These are phyloP conservation scores for Dasyurus viverrinus DNA, from an alignment of 2,113 vertebrate species.

Conservation along the genomic window DNA sequence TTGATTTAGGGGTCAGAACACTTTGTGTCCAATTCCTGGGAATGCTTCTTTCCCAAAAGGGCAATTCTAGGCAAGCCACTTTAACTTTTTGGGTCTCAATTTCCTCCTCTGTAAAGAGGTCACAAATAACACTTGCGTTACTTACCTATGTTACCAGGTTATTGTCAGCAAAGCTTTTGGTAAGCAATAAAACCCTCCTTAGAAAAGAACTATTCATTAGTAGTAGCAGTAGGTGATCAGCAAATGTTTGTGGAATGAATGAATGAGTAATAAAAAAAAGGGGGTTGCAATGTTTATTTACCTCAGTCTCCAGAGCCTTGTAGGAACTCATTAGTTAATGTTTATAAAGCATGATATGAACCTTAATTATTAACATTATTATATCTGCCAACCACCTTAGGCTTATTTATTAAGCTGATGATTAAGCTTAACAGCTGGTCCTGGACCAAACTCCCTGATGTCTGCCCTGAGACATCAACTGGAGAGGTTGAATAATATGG, in stretches of 20 bases:
- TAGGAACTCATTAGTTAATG: slow-evolving; percentile 55
- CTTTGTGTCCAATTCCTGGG: neutral
- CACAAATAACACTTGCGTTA: neutral
- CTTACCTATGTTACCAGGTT: neutral
- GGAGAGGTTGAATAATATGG: slow-evolving; percentile 16
- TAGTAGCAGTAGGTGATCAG: slow-evolving; percentile 14
- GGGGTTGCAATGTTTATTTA: slow-evolving; percentile 23
- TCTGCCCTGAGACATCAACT: slow-evolving; percentile 51
- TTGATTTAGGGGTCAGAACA: neutral
- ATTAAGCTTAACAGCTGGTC: neutral
- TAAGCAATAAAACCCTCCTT: neutral
- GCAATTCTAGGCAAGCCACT: neutral
- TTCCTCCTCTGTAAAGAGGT: neutral
- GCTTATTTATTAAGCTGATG: slow-evolving; percentile 33
- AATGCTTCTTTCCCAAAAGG: neutral
- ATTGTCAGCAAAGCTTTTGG: neutral
- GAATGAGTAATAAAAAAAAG: slow-evolving; percentile 42
- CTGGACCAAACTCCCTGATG: slow-evolving; percentile 55
- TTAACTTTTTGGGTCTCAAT: neutral
- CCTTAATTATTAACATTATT: slow-evolving; percentile 74
- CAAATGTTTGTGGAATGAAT: slow-evolving; percentile 46
- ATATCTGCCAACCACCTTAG: slow-evolving; percentile 60
- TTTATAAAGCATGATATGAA: neutral
- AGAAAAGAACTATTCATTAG: neutral
- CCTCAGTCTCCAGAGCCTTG: slow-evolving; percentile 12